phyloP scores from a whole-genome alignment of 2,113 vertebrate species.

The Clinocottus analis region DNA sequence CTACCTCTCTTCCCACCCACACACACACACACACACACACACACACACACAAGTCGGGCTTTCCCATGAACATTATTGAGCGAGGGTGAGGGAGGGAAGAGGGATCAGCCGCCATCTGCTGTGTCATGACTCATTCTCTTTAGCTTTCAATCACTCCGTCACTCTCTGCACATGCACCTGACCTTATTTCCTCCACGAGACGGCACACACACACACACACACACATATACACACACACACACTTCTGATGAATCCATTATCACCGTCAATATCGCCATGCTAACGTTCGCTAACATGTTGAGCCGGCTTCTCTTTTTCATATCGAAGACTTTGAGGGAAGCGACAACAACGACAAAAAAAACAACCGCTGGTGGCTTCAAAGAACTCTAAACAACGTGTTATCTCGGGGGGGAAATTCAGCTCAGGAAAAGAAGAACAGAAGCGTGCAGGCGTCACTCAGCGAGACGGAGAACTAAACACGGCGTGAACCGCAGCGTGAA shows the following conservation, averaged over 20 bases:
- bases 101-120: slow-evolving; percentile 50
- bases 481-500: not conserved
- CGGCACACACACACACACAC: not conserved
- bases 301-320: slow-evolving; percentile 3
- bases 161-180: slow-evolving; percentile 35
- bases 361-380: not conserved
- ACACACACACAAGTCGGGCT: slow-evolving; percentile 29
- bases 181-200: slow-evolving; percentile 27
- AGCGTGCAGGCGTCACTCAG: not conserved
- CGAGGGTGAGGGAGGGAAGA: slow-evolving; percentile 19
- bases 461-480: not conserved
- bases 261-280: not conserved
- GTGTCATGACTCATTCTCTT: slow-evolving; percentile 47
- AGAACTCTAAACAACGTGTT: not conserved
- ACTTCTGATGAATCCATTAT: slow-evolving; percentile 6
- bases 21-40: not conserved
- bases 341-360: not conserved
- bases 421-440: slow-evolving; percentile 24
- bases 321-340: not conserved
- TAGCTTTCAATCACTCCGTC: slow-evolving; percentile 48
- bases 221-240: not conserved
- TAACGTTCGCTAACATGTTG: not conserved
- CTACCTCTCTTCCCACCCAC: too few species aligned
- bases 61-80: slow-evolving; percentile 49
- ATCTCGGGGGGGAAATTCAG: not conserved